Evolutionary conservation across 2,113 vertebrate genomes (phyloP), one percentile per base, ranked within the genome.

Genomic region (Mormoops blainvillei): DNA sequence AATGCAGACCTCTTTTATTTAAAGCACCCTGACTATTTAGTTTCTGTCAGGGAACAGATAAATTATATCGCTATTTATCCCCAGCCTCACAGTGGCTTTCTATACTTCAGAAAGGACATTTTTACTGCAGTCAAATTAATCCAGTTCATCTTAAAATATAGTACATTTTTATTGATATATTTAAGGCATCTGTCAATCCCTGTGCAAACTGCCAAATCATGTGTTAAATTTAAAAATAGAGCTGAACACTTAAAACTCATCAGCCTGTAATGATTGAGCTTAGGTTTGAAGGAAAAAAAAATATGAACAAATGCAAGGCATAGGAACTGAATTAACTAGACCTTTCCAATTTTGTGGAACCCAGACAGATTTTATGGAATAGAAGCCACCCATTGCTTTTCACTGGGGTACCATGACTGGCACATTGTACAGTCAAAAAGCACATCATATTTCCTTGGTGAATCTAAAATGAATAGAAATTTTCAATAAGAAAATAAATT

Each of bases 171-270:
- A 97, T 96, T 45, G 4, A 97, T 96, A 97, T 94, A 97, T 97
- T 98, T 97, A 97, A 98, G 87, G 93, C 24, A 65, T 73, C 50
- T 94, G 78, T 96, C 91, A 97, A 96, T 98, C 83, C 71, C 93
- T 73, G 68, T 87, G 63, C 67, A 94, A 94, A 95, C 45, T 96
- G 94, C 58, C 93, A 97, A 95, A 95, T 97, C 87, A 92, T 94
- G 80, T 95, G 82, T 97, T 98, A 98, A 95, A 96, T 94, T 95
- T 41, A 96, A 97, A 85, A 97, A 86, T 95, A 94, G 70, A 98
- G 52, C 8, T 4, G 1, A 94, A 28, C 50, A 93, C 80, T 98
- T 77, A 87, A 77, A 95, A 97, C 95, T 97, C 94, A 97, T 97
- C 93, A 97, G 96, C 96, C 84, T 97, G 86, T 97, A 98, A 98